Percentiles rank a stretch among this genome's conserved stretches.
These are phyloP conservation scores for Chalcosyrphus nemorum DNA, from an alignment of 2,888 invertebrate species.

Conservation along the genomic window DNA sequence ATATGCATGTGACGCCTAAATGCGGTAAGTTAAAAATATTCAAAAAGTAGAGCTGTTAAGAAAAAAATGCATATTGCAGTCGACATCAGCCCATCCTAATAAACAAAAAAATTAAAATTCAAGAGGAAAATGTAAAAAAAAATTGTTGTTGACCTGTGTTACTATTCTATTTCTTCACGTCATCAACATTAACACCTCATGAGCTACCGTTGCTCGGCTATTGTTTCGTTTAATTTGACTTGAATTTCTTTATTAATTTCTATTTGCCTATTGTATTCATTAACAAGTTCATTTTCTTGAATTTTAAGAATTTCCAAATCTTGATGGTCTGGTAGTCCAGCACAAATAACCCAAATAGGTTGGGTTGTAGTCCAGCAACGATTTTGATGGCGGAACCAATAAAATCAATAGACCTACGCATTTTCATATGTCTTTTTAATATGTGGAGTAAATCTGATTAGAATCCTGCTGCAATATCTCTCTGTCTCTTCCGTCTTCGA, in stretches of 20 bases:
- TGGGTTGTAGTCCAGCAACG: too few relatives aligned
- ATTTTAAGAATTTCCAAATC: constrained; percentile 19
- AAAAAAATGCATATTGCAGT: too few relatives aligned
- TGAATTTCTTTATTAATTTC: not conserved
- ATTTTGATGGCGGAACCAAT: not conserved
- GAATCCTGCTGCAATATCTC: not conserved
- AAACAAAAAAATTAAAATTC: too few relatives aligned
- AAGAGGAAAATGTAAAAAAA: too few relatives aligned
- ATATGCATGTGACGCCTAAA: too few relatives aligned
- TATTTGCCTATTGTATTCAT: constrained; percentile 8
- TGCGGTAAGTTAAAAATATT: too few relatives aligned
- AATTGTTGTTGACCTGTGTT: too few relatives aligned
- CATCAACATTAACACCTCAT: not conserved
- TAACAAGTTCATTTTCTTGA: constrained; percentile 12
- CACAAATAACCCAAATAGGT: too few relatives aligned
- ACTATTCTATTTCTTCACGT: not conserved
- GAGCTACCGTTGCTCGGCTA: too few relatives aligned
- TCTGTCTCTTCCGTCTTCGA: not conserved
- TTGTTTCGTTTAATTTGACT: not conserved
- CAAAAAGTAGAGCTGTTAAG: too few relatives aligned
- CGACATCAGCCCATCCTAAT: too few relatives aligned
- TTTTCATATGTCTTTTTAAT: not conserved
- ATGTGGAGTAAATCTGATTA: not conserved
- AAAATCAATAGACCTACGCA: not conserved
- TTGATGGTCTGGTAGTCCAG: too few relatives aligned